Evolutionary conservation across 2,113 vertebrate genomes (phyloP).

Genomic region (Lepidothrix coronata): DNA sequence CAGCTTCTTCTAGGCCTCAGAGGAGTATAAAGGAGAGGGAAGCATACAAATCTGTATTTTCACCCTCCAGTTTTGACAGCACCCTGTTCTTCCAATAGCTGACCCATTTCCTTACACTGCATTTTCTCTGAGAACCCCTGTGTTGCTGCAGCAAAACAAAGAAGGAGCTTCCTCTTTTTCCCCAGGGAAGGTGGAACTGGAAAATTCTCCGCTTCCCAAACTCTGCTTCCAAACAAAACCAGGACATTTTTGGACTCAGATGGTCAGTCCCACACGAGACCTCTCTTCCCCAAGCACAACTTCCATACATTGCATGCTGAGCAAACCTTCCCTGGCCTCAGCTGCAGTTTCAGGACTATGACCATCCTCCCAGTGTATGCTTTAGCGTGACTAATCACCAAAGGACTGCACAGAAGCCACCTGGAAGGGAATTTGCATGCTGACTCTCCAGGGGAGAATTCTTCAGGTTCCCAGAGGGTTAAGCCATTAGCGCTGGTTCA

Average conservation of each 20-base stretch:
- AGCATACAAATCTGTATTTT: background rate
- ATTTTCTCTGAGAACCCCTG: background rate
- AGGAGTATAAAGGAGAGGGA: background rate
- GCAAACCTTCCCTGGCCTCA: slow-evolving; percentile 21
- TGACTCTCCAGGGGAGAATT: slow-evolving; percentile 67
- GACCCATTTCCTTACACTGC: accelerated
- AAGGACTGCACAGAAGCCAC: slow-evolving; percentile 63
- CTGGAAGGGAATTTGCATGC: slow-evolving; percentile 68
- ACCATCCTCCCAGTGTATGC: slow-evolving; percentile 27
- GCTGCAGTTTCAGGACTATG: background rate
- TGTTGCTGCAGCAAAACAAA: background rate
- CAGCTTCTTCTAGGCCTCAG: background rate
- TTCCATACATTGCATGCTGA: accelerated
- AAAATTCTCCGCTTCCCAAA: background rate
- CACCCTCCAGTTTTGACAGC: background rate
- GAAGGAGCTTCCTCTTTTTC: background rate
- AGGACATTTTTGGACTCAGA: background rate
- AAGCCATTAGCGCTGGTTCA: slow-evolving; percentile 64
- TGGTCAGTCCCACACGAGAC: background rate
- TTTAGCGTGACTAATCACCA: slow-evolving; percentile 70
- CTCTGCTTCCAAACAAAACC: background rate
- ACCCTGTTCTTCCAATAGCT: background rate
- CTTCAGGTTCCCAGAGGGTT: slow-evolving; percentile 62
- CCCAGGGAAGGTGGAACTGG: background rate
- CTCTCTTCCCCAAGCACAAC: background rate